phyloP scores from a whole-genome alignment of 2,888 invertebrate species.

The Disparrhopalites patrizii region DNA sequence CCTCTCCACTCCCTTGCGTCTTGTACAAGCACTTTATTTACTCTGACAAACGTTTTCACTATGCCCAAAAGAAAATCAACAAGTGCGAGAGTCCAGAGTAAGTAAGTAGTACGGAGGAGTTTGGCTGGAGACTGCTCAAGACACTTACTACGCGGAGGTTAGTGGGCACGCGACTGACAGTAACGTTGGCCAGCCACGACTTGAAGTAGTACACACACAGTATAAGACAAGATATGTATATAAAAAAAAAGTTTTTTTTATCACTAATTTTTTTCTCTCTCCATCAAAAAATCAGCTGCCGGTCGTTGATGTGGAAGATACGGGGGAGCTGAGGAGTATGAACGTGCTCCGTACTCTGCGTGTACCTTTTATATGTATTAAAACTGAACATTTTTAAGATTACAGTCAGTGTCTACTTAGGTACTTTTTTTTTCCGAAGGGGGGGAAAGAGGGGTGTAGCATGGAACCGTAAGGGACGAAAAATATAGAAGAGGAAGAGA shows the following conservation, averaged over 20 bases:
- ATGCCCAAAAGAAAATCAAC: conserved; percentile 26
- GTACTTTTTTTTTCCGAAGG: background rate
- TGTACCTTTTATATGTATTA: background rate
- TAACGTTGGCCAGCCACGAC: conserved; percentile 30
- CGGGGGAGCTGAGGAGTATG: too few species aligned
- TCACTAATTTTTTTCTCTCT: conserved; percentile 28
- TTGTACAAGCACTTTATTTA: conserved; percentile 3
- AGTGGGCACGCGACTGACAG: conserved; percentile 44
- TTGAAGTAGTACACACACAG: too few species aligned
- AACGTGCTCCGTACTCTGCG: too few species aligned
- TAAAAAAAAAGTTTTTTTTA: conserved; percentile 32
- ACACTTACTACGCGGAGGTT: conserved; percentile 31
- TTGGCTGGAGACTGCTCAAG: too few species aligned
- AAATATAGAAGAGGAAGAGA: background rate
- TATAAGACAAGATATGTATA: too few species aligned
- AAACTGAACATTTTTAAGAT: background rate
- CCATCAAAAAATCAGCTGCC: conserved; percentile 36
- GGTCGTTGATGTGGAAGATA: background rate
- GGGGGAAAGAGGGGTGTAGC: background rate
- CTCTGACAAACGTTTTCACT: background rate
- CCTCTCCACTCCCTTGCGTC: background rate
- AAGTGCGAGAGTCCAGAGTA: conserved; percentile 29
- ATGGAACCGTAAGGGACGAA: conserved; percentile 6
- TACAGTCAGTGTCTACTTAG: conserved; percentile 4
- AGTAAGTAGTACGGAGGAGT: too few species aligned